Evolutionary conservation across 1,140 invertebrate species (phyloP).

Genomic region (Drosophila prosaltans): DNA sequence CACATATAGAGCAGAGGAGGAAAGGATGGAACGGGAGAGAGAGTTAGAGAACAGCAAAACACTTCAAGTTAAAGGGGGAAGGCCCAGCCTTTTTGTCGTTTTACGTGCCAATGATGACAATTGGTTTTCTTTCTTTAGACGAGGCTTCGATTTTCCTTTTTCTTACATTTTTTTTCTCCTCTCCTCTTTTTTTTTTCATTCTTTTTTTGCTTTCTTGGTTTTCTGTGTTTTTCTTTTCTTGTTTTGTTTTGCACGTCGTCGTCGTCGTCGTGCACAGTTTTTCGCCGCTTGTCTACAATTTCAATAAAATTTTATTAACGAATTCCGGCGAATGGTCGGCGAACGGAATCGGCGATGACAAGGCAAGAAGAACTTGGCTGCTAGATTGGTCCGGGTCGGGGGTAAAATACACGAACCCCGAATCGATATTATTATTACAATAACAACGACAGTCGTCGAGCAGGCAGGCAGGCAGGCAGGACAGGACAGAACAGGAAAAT

Average conservation of each 20-base stretch:
- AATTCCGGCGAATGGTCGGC: conserved; percentile 81
- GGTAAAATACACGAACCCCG: conserved; percentile 42
- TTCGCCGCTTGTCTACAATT: conserved; percentile 83
- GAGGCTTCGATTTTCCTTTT: conserved; percentile 67
- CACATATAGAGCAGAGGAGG: background rate
- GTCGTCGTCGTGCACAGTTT: conserved; percentile 62
- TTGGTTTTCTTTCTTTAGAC: conserved; percentile 73
- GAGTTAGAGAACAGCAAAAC: conserved; percentile 49
- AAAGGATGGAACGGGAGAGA: too few species aligned
- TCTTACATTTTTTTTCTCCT: conserved; percentile 53
- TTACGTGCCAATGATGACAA: conserved; percentile 81
- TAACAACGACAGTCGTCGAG: conserved; percentile 46
- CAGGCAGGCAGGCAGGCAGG: conserved; percentile 22
- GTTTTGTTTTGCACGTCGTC: conserved; percentile 78
- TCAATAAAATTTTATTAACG: conserved; percentile 83
- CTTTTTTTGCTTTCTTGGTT: conserved; percentile 33
- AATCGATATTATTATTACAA: conserved; percentile 83
- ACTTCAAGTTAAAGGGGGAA: conserved; percentile 66
- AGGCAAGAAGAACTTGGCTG: conserved; percentile 51
- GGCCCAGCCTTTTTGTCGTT: conserved; percentile 73
- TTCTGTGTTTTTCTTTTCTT: conserved; percentile 49
- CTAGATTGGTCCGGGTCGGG: conserved; percentile 34
- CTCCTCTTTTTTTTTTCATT: conserved; percentile 44
- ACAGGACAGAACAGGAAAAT: conserved; percentile 2
- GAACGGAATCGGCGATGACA: conserved; percentile 64